Percentiles rank a stretch among this genome's conserved stretches.
Conservation (phyloP, 2,113 vertebrate genomes). For the Malurus alboscapulatus region DNA sequence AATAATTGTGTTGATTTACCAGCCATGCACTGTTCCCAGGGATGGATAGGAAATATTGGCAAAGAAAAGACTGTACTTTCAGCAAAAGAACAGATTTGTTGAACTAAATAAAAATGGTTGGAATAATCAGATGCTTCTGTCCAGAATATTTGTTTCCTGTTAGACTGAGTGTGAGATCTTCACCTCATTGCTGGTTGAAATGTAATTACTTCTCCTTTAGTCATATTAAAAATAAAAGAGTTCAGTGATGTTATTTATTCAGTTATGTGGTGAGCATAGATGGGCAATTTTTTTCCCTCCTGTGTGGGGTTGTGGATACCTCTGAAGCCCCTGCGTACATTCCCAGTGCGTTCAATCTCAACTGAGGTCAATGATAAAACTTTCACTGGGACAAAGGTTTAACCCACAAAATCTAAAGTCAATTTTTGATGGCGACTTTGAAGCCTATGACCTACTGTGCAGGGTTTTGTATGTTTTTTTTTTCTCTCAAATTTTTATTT, state of each 20-base stretch:
- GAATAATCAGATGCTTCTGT: constrained; percentile 28
- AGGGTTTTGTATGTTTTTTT: background rate
- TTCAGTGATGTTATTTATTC: background rate
- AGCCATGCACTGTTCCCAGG: constrained; percentile 27
- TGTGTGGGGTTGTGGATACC: background rate
- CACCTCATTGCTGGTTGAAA: background rate
- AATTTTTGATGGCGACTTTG: background rate
- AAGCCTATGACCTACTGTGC: background rate
- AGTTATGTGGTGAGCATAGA: background rate
- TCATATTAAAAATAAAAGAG: constrained; percentile 7
- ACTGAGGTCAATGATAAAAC: background rate
- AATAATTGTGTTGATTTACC: constrained; percentile 71
- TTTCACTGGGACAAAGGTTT: background rate
- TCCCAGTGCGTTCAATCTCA: background rate
- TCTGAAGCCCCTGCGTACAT: background rate
- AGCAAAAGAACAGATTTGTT: constrained; percentile 12
- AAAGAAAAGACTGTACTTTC: constrained; percentile 1
- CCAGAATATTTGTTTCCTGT: background rate
- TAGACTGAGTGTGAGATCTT: background rate
- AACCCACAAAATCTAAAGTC: background rate
- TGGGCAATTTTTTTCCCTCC: background rate
- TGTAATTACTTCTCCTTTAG: constrained; percentile 14
- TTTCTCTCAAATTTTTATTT: background rate
- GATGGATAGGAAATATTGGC: background rate
- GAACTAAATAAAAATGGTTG: constrained; percentile 19